A percentile compares a stretch with the other conserved stretches of the same genome.
These are phyloP conservation scores for Neocrepidodera transversa DNA, from an alignment of 2,888 invertebrate species.

Conservation along the genomic window DNA sequence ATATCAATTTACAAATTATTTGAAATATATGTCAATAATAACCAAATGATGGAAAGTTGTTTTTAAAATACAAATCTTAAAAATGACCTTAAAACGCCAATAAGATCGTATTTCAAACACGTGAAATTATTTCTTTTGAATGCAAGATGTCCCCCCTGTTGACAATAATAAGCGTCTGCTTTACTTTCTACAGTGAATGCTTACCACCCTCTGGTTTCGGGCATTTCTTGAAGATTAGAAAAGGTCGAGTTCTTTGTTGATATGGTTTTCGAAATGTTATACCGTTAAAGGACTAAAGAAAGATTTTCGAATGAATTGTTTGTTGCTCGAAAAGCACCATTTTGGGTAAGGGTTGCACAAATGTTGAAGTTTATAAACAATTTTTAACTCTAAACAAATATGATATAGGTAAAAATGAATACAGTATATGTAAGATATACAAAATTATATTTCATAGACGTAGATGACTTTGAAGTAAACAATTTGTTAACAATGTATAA, in stretches of 20 bases:
- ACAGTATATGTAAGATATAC: too few relatives aligned
- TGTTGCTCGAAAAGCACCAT: constrained; percentile 3
- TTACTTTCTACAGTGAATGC: constrained; percentile 30
- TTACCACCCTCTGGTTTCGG: constrained; percentile 32
- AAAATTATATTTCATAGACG: too few relatives aligned
- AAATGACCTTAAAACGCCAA: neutral
- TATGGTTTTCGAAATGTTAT: constrained; percentile 16
- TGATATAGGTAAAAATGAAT: too few relatives aligned
- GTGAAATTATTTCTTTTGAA: constrained; percentile 23
- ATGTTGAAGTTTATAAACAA: too few relatives aligned
- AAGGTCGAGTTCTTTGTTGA: constrained; percentile 22
- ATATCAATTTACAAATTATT: too few relatives aligned
- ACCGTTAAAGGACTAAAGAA: constrained; percentile 1
- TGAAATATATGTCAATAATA: too few relatives aligned
- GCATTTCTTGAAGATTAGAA: constrained; percentile 26
- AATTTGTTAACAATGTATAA: too few relatives aligned
- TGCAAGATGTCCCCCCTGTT: constrained; percentile 24
- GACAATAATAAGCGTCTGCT: constrained; percentile 26
- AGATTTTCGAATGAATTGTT: neutral
- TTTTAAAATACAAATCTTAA: too few relatives aligned
- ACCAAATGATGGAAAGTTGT: too few relatives aligned
- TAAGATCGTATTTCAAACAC: constrained; percentile 11
- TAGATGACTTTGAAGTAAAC: too few relatives aligned
- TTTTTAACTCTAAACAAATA: too few relatives aligned
- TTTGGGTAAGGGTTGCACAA: too few relatives aligned